A percentile compares a stretch with the other conserved stretches of the same genome.
phyloP scores from a whole-genome alignment of 2,797 vertebrate genomes.

The Pangasius krempfi region DNA sequence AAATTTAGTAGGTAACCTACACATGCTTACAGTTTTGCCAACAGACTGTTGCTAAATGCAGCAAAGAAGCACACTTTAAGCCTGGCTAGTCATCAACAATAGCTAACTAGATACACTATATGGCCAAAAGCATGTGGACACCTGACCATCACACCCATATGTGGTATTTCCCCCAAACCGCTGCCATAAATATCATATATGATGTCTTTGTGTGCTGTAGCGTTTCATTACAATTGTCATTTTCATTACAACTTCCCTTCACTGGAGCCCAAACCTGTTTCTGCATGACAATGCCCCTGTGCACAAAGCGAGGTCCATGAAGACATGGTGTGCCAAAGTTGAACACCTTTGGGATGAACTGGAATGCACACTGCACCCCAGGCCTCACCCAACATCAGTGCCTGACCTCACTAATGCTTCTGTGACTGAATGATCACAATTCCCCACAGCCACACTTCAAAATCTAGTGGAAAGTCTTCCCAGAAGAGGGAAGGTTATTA shows the following conservation, averaged over 20 bases:
- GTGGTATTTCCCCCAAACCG: background rate
- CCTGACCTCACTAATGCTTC: background rate
- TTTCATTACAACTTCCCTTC: background rate
- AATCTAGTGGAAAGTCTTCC: too few species aligned
- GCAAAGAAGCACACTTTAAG: background rate
- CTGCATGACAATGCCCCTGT: background rate
- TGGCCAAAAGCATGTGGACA: background rate
- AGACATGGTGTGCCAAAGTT: too few species aligned
- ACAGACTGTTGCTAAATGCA: too few species aligned
- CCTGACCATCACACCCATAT: background rate
- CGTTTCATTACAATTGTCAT: too few species aligned
- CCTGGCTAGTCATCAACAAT: background rate
- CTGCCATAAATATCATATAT: background rate
- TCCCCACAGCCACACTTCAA: background rate
- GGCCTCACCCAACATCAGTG: background rate
- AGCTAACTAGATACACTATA: background rate
- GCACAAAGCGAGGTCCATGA: background rate
- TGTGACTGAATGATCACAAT: background rate
- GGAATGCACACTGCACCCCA: background rate
- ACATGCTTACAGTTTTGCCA: too few species aligned
- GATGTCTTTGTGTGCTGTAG: background rate
- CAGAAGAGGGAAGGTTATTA: background rate
- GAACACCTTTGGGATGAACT: background rate
- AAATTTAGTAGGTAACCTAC: too few species aligned
- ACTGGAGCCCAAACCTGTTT: background rate